These are phyloP conservation scores for Rhopalosiphum padi DNA, from an alignment of 1,140 invertebrate species.

Conservation along the genomic window DNA sequence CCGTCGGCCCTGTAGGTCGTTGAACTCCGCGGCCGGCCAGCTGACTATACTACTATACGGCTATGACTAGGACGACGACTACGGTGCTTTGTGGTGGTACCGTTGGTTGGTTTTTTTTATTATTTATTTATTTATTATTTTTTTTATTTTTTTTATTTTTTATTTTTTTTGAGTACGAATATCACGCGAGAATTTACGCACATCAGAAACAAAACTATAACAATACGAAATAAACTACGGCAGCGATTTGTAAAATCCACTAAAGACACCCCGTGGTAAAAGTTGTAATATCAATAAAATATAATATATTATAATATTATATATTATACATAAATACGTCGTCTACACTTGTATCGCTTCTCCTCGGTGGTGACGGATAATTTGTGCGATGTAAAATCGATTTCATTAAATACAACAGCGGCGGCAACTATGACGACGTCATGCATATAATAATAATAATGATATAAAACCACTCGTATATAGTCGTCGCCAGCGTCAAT, in stretches of 20 bases:
- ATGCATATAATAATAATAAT: background rate
- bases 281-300: background rate
- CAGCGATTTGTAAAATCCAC: background rate
- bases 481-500: background rate
- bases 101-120: constrained; percentile 17
- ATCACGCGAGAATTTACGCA: background rate
- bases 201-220: background rate
- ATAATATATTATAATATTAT: background rate
- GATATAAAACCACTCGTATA: constrained; percentile 10
- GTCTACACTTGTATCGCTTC: constrained; percentile 1
- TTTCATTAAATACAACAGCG: background rate
- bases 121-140: background rate
- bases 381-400: background rate
- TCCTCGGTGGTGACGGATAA: background rate
- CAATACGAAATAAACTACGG: background rate
- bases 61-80: background rate
- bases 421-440: background rate
- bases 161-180: background rate
- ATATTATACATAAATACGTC: background rate
- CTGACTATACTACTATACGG: constrained; percentile 15
- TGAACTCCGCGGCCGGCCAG: constrained; percentile 54
- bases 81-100: constrained; percentile 26
- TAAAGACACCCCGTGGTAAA: background rate
- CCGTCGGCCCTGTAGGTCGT: constrained; percentile 20
- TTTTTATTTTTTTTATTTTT: background rate